Conservation (phyloP, 2,888 invertebrate genomes). For the Lochmaea capreae region DNA sequence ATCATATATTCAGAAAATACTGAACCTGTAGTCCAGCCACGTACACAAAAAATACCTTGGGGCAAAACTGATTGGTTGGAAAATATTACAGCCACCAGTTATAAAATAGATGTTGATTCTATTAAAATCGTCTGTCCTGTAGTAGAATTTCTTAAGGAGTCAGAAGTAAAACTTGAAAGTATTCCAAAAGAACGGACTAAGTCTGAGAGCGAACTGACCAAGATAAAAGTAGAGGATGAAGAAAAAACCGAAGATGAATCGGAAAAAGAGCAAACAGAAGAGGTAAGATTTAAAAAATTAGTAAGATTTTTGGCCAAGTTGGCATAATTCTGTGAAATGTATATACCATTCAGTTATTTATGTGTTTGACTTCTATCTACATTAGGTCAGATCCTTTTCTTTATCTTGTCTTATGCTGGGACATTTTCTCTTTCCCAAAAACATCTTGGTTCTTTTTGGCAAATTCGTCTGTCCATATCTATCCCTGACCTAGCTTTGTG, state of each 20-base stretch:
- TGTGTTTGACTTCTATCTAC: too few relatives aligned
- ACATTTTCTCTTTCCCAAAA: too few relatives aligned
- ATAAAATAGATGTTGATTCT: constrained; percentile 53
- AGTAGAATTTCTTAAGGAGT: constrained; percentile 59
- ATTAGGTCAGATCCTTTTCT: too few relatives aligned
- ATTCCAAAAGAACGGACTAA: constrained; percentile 46
- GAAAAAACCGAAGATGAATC: constrained; percentile 44
- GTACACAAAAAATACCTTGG: constrained; percentile 38
- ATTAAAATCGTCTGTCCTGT: constrained; percentile 59
- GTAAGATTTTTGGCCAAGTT: too few relatives aligned
- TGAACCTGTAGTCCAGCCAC: constrained; percentile 17
- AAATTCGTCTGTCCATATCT: too few relatives aligned
- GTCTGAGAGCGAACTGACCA: constrained; percentile 45
- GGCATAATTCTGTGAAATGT: too few relatives aligned
- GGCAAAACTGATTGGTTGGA: constrained; percentile 40
- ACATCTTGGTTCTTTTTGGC: too few relatives aligned
- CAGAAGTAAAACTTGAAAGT: constrained; percentile 59
- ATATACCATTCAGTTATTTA: too few relatives aligned
- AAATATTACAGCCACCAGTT: constrained; percentile 36
- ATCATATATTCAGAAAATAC: constrained; percentile 30
- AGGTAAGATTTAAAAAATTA: constrained; percentile 25
- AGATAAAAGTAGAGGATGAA: constrained; percentile 49
- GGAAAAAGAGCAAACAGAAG: constrained; percentile 44
- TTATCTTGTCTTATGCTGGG: too few relatives aligned
- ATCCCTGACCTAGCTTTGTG: too few relatives aligned